Percentiles rank a stretch among this genome's conserved stretches.
Conservation (phyloP, 2,113 vertebrate species). For the Gnathonemus echidnorhynchus region DNA sequence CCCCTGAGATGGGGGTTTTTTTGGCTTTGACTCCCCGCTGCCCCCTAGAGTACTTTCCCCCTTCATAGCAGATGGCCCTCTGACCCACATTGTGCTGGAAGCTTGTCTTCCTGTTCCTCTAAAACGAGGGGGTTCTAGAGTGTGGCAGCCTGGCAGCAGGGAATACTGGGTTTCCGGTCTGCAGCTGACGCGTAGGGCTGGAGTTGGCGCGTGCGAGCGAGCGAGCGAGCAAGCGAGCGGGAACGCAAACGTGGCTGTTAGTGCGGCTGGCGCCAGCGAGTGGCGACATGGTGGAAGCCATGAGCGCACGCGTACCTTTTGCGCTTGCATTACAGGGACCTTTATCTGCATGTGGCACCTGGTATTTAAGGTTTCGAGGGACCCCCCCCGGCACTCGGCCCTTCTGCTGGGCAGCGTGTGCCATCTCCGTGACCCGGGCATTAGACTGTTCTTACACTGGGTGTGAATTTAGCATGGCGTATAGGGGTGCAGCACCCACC, state of each 20-base stretch:
- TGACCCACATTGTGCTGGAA: not conserved
- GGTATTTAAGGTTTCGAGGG: slow-evolving; percentile 78
- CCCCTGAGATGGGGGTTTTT: slow-evolving; percentile 32
- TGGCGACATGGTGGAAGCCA: slow-evolving; percentile 42
- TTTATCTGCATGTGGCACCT: slow-evolving; percentile 75
- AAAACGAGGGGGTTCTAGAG: slow-evolving; percentile 29
- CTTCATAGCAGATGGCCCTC: not conserved
- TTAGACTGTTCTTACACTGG: not conserved
- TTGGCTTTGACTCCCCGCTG: slow-evolving; percentile 18
- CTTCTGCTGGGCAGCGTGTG: not conserved
- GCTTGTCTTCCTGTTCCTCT: slow-evolving; percentile 19
- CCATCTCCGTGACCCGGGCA: not conserved
- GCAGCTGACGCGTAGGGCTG: slow-evolving; percentile 45
- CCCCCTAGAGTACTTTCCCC: not conserved
- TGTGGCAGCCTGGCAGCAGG: slow-evolving; percentile 56
- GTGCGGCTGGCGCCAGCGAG: slow-evolving; percentile 48
- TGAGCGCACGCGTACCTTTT: slow-evolving; percentile 51
- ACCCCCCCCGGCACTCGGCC: not conserved
- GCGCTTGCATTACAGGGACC: slow-evolving; percentile 99
- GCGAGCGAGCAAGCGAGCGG: slow-evolving; percentile 18
- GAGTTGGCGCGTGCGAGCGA: slow-evolving; percentile 34
- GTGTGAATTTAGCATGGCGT: not conserved
- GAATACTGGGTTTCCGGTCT: slow-evolving; percentile 51
- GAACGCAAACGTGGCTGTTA: slow-evolving; percentile 31
- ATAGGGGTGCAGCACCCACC: not conserved